These are phyloP conservation scores for Ectemnius continuus DNA, from an alignment of 2,888 invertebrate species.

Conservation along the genomic window DNA sequence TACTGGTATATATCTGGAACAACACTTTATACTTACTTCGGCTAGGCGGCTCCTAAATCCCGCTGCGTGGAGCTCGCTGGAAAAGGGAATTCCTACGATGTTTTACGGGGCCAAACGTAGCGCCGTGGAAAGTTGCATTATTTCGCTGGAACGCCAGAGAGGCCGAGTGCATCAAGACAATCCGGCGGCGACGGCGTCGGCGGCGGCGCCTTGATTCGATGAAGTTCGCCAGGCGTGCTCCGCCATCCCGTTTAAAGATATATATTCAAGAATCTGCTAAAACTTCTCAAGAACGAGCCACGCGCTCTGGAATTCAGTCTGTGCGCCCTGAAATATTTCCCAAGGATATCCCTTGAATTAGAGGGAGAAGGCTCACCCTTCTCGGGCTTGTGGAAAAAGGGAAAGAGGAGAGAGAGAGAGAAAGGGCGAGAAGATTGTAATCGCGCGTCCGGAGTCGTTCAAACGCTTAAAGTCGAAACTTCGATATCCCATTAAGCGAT, in stretches of 20 bases:
- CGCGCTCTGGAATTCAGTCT: slow-evolving; percentile 10
- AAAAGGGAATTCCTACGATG: too few relatives aligned
- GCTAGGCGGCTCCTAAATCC: too few relatives aligned
- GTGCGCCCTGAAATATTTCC: slow-evolving; percentile 22
- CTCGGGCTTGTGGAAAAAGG: background rate
- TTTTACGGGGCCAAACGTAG: too few relatives aligned
- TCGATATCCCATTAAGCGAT: slow-evolving; percentile 48
- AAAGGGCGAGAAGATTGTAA: slow-evolving; percentile 29
- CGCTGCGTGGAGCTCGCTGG: too few relatives aligned
- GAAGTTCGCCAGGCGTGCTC: background rate
- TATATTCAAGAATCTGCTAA: slow-evolving; percentile 5
- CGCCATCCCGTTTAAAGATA: too few relatives aligned
- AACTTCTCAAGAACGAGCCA: slow-evolving; percentile 1
- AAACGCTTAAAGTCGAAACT: slow-evolving; percentile 13
- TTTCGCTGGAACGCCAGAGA: background rate
- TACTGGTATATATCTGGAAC: too few relatives aligned
- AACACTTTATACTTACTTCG: too few relatives aligned
- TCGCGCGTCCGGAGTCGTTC: slow-evolving; percentile 6
- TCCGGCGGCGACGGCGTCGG: too few relatives aligned
- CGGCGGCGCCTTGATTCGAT: slow-evolving; percentile 6
- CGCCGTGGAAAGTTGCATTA: background rate
- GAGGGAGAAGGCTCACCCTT: background rate
- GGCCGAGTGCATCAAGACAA: background rate
- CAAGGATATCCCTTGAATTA: background rate
- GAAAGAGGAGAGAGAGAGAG: background rate